Evolutionary conservation across 2,113 vertebrate genomes (phyloP).

Genomic region (Sceloporus tristichus): DNA sequence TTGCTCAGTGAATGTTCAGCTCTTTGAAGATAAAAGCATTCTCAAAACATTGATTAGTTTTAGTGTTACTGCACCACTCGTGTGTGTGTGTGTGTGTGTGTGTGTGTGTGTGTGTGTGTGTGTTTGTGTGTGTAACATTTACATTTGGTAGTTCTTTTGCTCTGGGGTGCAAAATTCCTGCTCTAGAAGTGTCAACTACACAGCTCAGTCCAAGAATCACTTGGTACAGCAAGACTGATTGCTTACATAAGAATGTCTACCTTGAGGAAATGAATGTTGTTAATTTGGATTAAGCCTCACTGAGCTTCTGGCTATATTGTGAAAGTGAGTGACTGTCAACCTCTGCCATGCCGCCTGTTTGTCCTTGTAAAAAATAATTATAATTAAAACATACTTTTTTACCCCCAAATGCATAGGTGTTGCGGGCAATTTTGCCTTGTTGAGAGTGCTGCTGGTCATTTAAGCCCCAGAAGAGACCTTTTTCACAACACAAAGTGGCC

Average conservation of each 20-base stretch:
- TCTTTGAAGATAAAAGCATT: background rate
- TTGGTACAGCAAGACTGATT: background rate
- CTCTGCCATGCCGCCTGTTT: too few species aligned
- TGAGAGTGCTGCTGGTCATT: too few species aligned
- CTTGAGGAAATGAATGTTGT: background rate
- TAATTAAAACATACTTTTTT: too few species aligned
- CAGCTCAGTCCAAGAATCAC: background rate
- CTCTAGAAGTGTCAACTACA: background rate
- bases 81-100: background rate
- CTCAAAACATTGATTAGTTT: background rate
- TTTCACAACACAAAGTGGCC: too few species aligned
- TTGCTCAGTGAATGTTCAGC: background rate
- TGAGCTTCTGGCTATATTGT: too few species aligned
- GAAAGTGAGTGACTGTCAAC: too few species aligned
- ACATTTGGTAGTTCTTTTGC: too few species aligned
- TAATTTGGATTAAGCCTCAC: background rate
- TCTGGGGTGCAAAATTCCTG: background rate
- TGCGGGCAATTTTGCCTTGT: too few species aligned
- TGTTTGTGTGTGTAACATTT: background rate
- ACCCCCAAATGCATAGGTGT: too few species aligned
- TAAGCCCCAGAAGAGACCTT: too few species aligned
- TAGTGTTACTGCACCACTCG: background rate
- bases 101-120: background rate
- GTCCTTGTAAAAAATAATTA: too few species aligned
- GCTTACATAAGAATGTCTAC: background rate